phyloP scores from a whole-genome alignment of 2,797 vertebrate genomes.

The Graptemys geographica region DNA sequence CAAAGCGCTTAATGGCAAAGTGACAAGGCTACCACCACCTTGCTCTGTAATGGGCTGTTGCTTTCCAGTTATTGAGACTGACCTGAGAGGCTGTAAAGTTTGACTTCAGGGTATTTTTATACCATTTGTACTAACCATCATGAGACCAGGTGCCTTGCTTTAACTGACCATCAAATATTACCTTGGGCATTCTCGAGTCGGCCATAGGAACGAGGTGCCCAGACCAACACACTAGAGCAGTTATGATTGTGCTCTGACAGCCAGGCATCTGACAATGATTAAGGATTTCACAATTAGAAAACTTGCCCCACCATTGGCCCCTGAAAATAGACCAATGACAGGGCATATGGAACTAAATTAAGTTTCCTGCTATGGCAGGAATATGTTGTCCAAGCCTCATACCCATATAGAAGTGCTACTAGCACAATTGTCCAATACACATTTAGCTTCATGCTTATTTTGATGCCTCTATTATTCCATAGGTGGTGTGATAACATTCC shows the following conservation, averaged over 20 bases:
- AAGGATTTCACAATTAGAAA: background rate
- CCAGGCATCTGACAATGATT: background rate
- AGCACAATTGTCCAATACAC: background rate
- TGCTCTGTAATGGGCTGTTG: background rate
- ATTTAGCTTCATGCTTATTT: background rate
- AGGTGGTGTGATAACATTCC: background rate
- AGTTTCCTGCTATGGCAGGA: background rate
- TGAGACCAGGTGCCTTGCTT: background rate
- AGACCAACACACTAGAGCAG: background rate
- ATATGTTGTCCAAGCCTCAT: background rate
- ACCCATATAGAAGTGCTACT: background rate
- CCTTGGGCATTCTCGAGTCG: background rate
- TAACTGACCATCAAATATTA: background rate
- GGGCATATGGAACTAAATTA: background rate
- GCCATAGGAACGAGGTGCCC: no score
- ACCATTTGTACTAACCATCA: background rate
- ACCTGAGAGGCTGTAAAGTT: background rate
- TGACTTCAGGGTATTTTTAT: background rate
- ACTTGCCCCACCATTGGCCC: background rate
- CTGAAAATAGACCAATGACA: background rate
- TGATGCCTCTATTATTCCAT: background rate
- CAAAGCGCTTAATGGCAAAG: background rate
- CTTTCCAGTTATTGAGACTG: background rate
- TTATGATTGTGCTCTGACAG: background rate
- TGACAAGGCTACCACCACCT: background rate